Percentiles rank a stretch among this genome's conserved stretches.
These are phyloP conservation scores for Agelaius phoeniceus DNA, from an alignment of 2,113 vertebrate species.

Conservation along the genomic window DNA sequence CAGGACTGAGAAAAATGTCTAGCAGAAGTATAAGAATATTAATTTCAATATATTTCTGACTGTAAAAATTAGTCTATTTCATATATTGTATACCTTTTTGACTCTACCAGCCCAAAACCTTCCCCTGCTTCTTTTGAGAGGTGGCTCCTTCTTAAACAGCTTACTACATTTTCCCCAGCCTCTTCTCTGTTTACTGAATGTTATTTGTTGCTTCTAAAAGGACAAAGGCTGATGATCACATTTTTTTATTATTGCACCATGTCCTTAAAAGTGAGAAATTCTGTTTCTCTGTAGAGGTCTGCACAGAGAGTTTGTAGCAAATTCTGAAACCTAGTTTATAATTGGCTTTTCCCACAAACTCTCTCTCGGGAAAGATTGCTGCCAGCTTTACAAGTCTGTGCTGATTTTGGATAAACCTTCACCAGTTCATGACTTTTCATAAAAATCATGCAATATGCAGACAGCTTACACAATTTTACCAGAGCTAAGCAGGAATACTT, in stretches of 20 bases:
- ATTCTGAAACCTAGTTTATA: not conserved
- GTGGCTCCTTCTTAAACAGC: not conserved
- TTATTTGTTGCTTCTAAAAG: not conserved
- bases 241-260: not conserved
- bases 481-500: not conserved
- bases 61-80: not conserved
- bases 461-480: not conserved
- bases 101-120: not conserved
- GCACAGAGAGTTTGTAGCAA: not conserved
- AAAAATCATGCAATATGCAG: not conserved
- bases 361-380: not conserved
- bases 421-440: not conserved
- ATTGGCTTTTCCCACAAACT: not conserved
- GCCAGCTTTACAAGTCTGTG: not conserved
- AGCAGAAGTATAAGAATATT: not conserved
- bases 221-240: not conserved
- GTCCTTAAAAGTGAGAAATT: not conserved
- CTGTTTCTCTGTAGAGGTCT: not conserved
- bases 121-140: not conserved
- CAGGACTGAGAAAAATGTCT: not conserved
- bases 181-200: not conserved
- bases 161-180: not conserved
- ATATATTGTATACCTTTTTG: not conserved
- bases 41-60: not conserved
- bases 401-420: conserved; percentile 7